phyloP scores from a whole-genome alignment of 2,888 invertebrate genomes.

The Venusia cambrica region DNA sequence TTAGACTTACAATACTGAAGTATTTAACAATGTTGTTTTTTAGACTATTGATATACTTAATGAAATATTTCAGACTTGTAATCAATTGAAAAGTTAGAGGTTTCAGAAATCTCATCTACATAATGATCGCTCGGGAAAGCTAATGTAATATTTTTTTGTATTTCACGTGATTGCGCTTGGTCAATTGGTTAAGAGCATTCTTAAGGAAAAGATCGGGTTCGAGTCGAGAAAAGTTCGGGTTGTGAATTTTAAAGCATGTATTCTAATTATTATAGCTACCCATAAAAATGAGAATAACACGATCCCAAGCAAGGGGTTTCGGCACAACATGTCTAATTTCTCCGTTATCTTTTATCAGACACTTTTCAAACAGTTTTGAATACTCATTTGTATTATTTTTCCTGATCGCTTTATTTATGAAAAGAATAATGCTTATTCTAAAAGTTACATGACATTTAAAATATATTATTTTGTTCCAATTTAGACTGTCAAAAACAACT shows the following conservation, averaged over 20 bases:
- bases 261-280: no score
- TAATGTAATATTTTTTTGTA: no score
- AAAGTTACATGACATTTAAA: slow-evolving; percentile 1
- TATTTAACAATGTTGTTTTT: slow-evolving; percentile 31
- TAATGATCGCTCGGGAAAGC: slow-evolving; percentile 22
- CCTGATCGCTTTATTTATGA: slow-evolving; percentile 9
- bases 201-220: no score
- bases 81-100: slow-evolving; percentile 34
- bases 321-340: no score
- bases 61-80: slow-evolving; percentile 13
- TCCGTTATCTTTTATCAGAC: no score
- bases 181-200: no score
- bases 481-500: slow-evolving; percentile 3
- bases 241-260: no score
- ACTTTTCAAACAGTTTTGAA: no score
- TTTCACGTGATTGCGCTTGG: no score
- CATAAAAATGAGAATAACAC: no score
- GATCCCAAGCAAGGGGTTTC: no score
- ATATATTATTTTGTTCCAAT: neutral
- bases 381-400: neutral
- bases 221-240: no score
- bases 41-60: slow-evolving; percentile 18
- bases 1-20: slow-evolving; percentile 20
- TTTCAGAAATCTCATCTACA: slow-evolving; percentile 42
- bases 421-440: slow-evolving; percentile 27